These are phyloP conservation scores for Tetraodon nigroviridis DNA, from an alignment of 2,113 vertebrate species.

Conservation along the genomic window DNA sequence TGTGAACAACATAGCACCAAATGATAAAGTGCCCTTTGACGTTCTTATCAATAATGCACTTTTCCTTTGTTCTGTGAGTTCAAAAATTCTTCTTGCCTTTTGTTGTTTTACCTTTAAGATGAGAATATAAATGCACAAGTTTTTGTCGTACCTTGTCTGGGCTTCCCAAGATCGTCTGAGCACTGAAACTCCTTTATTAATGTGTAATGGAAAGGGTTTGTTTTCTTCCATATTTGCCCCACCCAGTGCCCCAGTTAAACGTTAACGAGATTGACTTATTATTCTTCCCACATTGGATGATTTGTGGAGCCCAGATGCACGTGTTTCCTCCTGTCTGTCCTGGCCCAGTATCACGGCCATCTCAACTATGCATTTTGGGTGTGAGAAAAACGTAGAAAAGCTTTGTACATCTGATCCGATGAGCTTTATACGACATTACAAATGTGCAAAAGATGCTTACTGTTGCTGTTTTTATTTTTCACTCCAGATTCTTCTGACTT, in stretches of 20 bases:
- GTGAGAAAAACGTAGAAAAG: constrained; percentile 35
- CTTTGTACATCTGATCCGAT: constrained; percentile 51
- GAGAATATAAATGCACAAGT: constrained; percentile 36
- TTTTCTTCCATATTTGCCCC: constrained; percentile 1
- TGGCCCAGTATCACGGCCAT: constrained; percentile 33
- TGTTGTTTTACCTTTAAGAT: constrained; percentile 51
- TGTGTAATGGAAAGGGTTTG: not conserved
- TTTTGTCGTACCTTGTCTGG: constrained; percentile 16
- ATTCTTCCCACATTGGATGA: not conserved
- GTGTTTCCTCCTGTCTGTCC: constrained; percentile 27
- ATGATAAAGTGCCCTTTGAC: constrained; percentile 70
- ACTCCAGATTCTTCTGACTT: constrained; percentile 28
- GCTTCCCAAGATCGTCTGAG: constrained; percentile 38
- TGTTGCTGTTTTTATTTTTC: constrained; percentile 35
- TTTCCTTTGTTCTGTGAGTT: constrained; percentile 48
- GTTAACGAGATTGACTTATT: not conserved
- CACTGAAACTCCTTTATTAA: constrained; percentile 36
- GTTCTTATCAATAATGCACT: constrained; percentile 66
- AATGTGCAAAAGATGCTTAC: constrained; percentile 33
- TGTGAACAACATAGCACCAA: constrained; percentile 57
- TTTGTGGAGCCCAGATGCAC: constrained; percentile 24
- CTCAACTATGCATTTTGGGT: constrained; percentile 69
- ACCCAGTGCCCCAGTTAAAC: constrained; percentile 26
- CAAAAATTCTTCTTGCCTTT: constrained; percentile 37
- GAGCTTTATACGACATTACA: constrained; percentile 58